Conservation (phyloP, 2,888 invertebrate genomes). For the Dryadula phaetusa region DNA sequence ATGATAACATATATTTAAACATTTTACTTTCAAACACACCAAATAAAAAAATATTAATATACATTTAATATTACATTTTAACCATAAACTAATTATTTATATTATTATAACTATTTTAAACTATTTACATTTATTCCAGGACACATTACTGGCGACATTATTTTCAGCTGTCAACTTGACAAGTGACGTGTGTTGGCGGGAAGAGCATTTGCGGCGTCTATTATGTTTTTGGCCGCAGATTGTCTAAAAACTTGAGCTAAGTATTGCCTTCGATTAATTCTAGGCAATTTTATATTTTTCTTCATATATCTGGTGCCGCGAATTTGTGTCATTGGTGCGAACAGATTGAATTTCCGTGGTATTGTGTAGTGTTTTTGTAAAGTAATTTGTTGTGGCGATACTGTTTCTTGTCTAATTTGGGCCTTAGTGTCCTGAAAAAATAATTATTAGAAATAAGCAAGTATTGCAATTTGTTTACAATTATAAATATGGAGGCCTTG, state of each 20-base stretch:
- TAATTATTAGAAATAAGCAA: too few species aligned
- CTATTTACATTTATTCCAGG: constrained; percentile 1
- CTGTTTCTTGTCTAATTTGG: constrained; percentile 32
- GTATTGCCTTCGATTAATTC: constrained; percentile 48
- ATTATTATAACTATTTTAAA: background rate
- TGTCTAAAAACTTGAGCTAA: constrained; percentile 56
- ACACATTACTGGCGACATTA: constrained; percentile 5
- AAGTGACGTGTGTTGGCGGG: background rate
- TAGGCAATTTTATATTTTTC: constrained; percentile 53
- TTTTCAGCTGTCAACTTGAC: constrained; percentile 5
- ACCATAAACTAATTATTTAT: background rate
- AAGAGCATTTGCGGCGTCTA: constrained; percentile 50
- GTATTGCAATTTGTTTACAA: too few species aligned
- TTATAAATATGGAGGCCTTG: too few species aligned
- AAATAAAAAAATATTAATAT: background rate
- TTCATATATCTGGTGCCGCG: constrained; percentile 53
- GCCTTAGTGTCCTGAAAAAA: constrained; percentile 32
- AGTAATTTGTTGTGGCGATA: constrained; percentile 37
- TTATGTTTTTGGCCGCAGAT: constrained; percentile 56
- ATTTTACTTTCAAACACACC: background rate
- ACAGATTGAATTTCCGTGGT: constrained; percentile 15
- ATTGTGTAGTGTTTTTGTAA: constrained; percentile 37
- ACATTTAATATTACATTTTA: background rate
- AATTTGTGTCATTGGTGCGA: constrained; percentile 44
- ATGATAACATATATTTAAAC: too few species aligned